Conservation (phyloP, 2,888 invertebrate genomes). For the Brenthis daphne region DNA sequence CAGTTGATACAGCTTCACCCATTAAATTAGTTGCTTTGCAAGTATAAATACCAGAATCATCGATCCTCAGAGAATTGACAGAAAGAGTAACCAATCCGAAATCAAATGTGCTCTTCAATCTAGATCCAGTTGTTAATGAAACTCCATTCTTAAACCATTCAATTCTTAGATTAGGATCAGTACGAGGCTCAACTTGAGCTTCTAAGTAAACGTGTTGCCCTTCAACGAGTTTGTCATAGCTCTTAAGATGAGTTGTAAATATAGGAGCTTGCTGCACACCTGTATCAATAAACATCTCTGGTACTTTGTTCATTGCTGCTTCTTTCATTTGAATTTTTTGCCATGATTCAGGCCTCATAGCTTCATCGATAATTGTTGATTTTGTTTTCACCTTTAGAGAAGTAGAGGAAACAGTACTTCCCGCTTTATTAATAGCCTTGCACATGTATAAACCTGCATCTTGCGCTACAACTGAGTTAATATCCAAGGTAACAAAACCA, state of each 20-base stretch:
- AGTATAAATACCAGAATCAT: constrained; percentile 97
- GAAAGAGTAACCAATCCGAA: constrained; percentile 97
- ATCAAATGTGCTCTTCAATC: constrained; percentile 96
- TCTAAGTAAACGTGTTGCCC: constrained; percentile 93
- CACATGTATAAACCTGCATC: constrained; percentile 97
- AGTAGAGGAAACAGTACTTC: constrained; percentile 96
- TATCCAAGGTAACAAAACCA: constrained; percentile 96
- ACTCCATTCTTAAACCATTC: constrained; percentile 98
- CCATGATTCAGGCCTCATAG: constrained; percentile 95
- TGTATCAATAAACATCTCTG: constrained; percentile 92
- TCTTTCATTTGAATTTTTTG: constrained; percentile 95
- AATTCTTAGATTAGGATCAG: constrained; percentile 92
- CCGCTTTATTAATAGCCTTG: constrained; percentile 95
- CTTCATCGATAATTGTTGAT: constrained; percentile 90
- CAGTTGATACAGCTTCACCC: constrained; percentile 97
- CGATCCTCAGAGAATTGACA: constrained; percentile 91
- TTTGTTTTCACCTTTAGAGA: constrained; percentile 93
- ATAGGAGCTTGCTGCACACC: constrained; percentile 95
- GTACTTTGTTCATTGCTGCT: constrained; percentile 94
- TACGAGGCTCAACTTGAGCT: constrained; percentile 94
- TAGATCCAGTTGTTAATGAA: constrained; percentile 91
- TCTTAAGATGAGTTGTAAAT: constrained; percentile 95
- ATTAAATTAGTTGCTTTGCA: constrained; percentile 96
- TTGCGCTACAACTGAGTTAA: constrained; percentile 92
- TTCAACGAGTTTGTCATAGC: constrained; percentile 91